Evolutionary conservation across 2,888 invertebrate species (phyloP), one percentile per base, ranked within the genome.

Genomic region (Aleiodes leptofemur): DNA sequence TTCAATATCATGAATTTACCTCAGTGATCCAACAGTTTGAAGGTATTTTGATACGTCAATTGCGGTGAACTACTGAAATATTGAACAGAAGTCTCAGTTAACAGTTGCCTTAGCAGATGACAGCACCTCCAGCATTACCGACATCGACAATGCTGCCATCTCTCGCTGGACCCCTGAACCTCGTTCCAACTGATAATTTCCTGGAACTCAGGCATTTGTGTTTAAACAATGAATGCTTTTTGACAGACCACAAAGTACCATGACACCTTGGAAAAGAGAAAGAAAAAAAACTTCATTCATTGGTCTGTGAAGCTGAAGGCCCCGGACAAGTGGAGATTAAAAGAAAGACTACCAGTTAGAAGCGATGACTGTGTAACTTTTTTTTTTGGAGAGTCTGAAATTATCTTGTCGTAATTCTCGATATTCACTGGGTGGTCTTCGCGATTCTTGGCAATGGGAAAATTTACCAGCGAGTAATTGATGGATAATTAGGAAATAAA

Each of bases 301-400:
- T 57, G 71, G 61, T 71, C 69, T 66, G 56, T 16, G 69, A 56
- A 31, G 56, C 43, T 14, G 61, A 9, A 61, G 34, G 61, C 71
- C 80, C 78, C 71, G 71, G 72, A n/a, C 83, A 80, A 87, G 87
- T 87, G 86, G 85, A 81, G 86, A 87, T 88, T 88, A 87, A 87
- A 86, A 87, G 87, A 86, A 88, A 87, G 88, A 88, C 87, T 86
- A 88, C 87, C 87, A 89, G 89, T 89, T 89, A 89, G 86, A 83
- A 86, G 84, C 87, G 86, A 89, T 89, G 89, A 89, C 89, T 87
- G 78, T 82, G 85, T 85, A 82, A 85, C 83, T 85, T 87, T 88
- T 86, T 85, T 85, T 87, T 88, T 86, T 85, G 82, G 83, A 88
- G 87, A 86, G 87, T 79, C 85, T 83, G 78, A 77, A 88, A 87